Percentiles rank a stretch among this genome's conserved stretches.
These are phyloP conservation scores for Parapsyche elsis DNA, from an alignment of 1,140 invertebrate genomes.

Conservation along the genomic window DNA sequence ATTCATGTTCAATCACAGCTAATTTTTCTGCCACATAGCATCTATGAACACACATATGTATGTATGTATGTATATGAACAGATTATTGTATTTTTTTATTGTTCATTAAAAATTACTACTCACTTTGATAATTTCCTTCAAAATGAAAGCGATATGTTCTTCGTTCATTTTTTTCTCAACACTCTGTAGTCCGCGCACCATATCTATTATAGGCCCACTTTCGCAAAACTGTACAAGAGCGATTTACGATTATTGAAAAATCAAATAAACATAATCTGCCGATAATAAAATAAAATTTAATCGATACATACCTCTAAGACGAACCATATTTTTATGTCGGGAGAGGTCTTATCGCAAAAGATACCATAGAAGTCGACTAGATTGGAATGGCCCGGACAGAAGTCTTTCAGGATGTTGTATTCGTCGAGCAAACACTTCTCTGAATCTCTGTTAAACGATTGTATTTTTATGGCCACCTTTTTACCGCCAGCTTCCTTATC, in stretches of 20 bases:
- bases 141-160: slow-evolving; percentile 87
- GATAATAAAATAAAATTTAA: neutral
- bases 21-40: no score
- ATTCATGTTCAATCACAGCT: no score
- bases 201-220: slow-evolving; percentile 81
- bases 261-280: slow-evolving; percentile 10
- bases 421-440: slow-evolving; percentile 83
- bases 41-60: no score
- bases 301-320: slow-evolving; percentile 81
- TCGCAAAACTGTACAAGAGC: slow-evolving; percentile 76
- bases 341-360: slow-evolving; percentile 75
- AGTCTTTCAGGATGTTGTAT: slow-evolving; percentile 83
- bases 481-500: slow-evolving; percentile 78
- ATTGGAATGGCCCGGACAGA: slow-evolving; percentile 78
- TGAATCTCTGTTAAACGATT: slow-evolving; percentile 76
- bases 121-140: slow-evolving; percentile 87
- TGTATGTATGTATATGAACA: no score
- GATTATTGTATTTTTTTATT: neutral
- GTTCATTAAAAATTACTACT: slow-evolving; percentile 51
- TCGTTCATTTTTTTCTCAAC: slow-evolving; percentile 81
- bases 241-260: slow-evolving; percentile 11
- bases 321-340: slow-evolving; percentile 86
- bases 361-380: slow-evolving; percentile 87
- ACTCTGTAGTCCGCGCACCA: slow-evolving; percentile 76
- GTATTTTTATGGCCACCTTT: slow-evolving; percentile 85